phyloP scores from a whole-genome alignment of 2,888 invertebrate genomes.

The Neoscelio sp. region DNA sequence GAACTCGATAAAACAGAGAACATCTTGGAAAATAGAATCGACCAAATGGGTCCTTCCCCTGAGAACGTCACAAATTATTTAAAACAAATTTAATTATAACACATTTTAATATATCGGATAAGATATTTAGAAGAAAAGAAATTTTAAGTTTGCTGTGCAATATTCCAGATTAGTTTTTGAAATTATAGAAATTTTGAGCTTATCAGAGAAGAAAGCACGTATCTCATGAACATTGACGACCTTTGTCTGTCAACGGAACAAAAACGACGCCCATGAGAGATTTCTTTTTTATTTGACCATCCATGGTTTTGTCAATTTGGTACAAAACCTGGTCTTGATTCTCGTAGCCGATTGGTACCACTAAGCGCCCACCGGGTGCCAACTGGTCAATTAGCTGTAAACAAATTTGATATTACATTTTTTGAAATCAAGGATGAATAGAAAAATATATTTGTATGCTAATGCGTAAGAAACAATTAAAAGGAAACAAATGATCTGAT shows the following conservation, averaged over 20 bases:
- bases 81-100: no score
- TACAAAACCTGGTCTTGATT: slow-evolving; percentile 93
- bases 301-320: slow-evolving; percentile 93
- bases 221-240: slow-evolving; percentile 86
- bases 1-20: no score
- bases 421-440: no score
- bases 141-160: no score
- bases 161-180: not conserved
- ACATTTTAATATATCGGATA: no score
- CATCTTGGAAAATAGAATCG: no score
- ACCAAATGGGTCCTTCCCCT: no score
- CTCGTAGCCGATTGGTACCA: slow-evolving; percentile 95
- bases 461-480: not conserved
- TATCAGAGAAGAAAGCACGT: slow-evolving; percentile 78
- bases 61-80: no score
- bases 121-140: no score
- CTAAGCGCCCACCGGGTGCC: slow-evolving; percentile 95
- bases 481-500: not conserved
- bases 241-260: slow-evolving; percentile 96
- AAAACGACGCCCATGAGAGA: slow-evolving; percentile 98
- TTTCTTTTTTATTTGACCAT: slow-evolving; percentile 90
- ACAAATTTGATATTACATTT: no score
- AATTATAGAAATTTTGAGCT: slow-evolving; percentile 37
- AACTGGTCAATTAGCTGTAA: slow-evolving; percentile 83
- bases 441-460: slow-evolving; percentile 2